Evolutionary conservation across 2,113 vertebrate species (phyloP).

Genomic region (Paralichthys olivaceus): DNA sequence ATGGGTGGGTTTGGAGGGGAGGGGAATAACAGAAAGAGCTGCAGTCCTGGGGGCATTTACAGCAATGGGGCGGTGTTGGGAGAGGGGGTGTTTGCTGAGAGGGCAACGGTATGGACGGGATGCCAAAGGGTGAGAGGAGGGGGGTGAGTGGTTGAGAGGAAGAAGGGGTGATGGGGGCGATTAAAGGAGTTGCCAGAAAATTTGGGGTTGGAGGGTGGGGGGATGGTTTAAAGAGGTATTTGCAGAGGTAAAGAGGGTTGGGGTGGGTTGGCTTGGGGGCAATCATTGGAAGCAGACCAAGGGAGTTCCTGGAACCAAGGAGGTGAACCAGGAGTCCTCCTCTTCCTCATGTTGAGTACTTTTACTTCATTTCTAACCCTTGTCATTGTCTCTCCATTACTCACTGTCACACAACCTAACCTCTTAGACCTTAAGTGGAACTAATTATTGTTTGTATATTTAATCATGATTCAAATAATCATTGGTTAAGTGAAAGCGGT

Average conservation of each 20-base stretch:
- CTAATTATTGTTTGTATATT: neutral
- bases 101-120: conserved; percentile 61
- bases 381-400: neutral
- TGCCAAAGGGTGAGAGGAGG: conserved; percentile 59
- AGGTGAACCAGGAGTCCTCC: conserved; percentile 64
- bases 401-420: neutral
- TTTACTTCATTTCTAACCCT: conserved; percentile 18
- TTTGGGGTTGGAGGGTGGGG: conserved; percentile 40
- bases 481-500: neutral
- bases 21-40: conserved; percentile 69
- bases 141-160: conserved; percentile 50
- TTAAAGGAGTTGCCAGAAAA: conserved; percentile 69
- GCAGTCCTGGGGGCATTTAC: conserved; percentile 73
- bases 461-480: neutral
- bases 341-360: conserved; percentile 36
- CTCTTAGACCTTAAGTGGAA: neutral
- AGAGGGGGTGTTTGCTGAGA: conserved; percentile 65
- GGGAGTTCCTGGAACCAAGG: conserved; percentile 80
- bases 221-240: conserved; percentile 59
- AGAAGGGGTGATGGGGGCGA: conserved; percentile 67
- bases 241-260: conserved; percentile 52
- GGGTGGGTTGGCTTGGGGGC: conserved; percentile 48
- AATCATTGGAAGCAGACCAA: conserved; percentile 77
- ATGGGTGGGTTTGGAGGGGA: conserved; percentile 60
- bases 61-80: conserved; percentile 33